phyloP scores from a whole-genome alignment of 2,888 invertebrate species.

The Mythimna lalbum region DNA sequence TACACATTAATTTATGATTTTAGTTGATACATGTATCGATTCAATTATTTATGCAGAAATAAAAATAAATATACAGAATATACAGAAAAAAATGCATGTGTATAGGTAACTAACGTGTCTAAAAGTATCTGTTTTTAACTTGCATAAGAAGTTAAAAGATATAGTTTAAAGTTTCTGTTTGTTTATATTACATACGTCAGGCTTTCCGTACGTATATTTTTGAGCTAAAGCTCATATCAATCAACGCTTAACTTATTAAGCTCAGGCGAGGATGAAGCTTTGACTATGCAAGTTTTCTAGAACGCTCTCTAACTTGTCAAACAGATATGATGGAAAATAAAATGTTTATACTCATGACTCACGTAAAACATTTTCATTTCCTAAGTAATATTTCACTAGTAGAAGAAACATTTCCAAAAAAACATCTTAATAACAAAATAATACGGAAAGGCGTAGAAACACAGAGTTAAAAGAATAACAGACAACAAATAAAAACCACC shows the following conservation, averaged over 20 bases:
- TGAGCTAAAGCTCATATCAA: neutral
- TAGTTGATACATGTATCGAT: neutral
- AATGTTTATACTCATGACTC: neutral
- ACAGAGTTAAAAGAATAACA: neutral
- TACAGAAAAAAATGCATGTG: no score
- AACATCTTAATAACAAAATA: slow-evolving; percentile 1
- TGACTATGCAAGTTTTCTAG: slow-evolving; percentile 3
- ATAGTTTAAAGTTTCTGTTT: slow-evolving; percentile 9
- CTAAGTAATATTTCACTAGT: neutral
- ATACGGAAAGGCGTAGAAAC: neutral
- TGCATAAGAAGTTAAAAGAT: neutral
- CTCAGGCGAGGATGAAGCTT: slow-evolving; percentile 1
- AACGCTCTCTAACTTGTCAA: neutral
- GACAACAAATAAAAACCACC: slow-evolving; percentile 24
- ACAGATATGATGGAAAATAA: slow-evolving; percentile 7
- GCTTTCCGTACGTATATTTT: slow-evolving; percentile 4
- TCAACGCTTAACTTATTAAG: neutral
- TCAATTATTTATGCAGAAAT: no score
- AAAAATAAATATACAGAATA: no score
- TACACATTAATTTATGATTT: neutral
- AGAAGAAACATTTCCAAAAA: neutral
- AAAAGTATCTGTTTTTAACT: neutral
- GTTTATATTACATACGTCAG: slow-evolving; percentile 11
- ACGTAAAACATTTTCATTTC: neutral
- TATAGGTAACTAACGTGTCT: no score